A percentile compares a stretch with the other conserved stretches of the same genome.
These are phyloP conservation scores for Hyppa rectilinea DNA, from an alignment of 2,888 invertebrate genomes.

Conservation along the genomic window DNA sequence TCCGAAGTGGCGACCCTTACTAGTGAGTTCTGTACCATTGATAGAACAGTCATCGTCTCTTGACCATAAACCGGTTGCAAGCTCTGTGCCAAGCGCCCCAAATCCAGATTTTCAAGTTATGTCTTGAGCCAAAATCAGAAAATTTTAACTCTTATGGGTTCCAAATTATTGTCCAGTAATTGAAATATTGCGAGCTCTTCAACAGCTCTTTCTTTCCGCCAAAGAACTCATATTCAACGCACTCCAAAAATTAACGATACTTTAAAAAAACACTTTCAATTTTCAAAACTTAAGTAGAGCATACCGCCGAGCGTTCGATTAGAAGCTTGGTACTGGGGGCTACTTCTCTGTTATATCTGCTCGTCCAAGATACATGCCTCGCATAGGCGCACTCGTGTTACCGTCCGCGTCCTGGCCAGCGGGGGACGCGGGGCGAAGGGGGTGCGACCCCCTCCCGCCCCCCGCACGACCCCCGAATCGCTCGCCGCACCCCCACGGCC, in stretches of 20 bases:
- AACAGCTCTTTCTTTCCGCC: background rate
- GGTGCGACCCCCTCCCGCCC: constrained; percentile 59
- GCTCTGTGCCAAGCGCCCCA: too few species aligned
- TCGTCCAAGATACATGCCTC: constrained; percentile 91
- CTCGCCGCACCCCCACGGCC: constrained; percentile 71
- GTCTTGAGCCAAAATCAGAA: background rate
- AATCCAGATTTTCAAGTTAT: too few species aligned
- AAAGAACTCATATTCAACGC: background rate
- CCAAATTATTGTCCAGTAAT: background rate
- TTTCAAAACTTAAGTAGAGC: constrained; percentile 77
- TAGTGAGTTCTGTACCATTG: too few species aligned
- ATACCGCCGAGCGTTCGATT: constrained; percentile 69
- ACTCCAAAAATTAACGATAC: constrained; percentile 1
- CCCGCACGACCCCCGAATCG: constrained; percentile 64
- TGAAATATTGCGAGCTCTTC: background rate
- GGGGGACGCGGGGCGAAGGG: constrained; percentile 71
- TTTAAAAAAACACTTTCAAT: constrained; percentile 31
- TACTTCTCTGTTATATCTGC: constrained; percentile 91
- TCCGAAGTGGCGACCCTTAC: too few species aligned
- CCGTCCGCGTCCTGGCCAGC: constrained; percentile 88
- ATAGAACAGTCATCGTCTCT: too few species aligned
- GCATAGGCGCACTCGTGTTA: constrained; percentile 91
- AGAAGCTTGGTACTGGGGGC: constrained; percentile 89
- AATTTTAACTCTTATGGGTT: too few species aligned
- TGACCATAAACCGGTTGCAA: too few species aligned